These are phyloP conservation scores for Zaprionus ghesquierei DNA, from an alignment of 1,140 invertebrate species.

Conservation along the genomic window DNA sequence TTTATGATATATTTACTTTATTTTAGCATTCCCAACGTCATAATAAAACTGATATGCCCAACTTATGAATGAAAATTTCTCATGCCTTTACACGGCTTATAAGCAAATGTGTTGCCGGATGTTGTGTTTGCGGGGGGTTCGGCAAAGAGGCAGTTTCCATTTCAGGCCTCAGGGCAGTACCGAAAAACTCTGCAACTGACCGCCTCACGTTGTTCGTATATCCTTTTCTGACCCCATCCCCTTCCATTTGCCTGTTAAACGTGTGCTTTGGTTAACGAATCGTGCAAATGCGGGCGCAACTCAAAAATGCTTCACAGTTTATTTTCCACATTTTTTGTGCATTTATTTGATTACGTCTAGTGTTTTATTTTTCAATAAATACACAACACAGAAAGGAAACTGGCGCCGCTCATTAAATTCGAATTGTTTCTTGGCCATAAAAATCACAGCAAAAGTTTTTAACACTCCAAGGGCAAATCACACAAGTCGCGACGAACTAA, in stretches of 20 bases:
- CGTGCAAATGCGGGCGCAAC: slow-evolving; percentile 80
- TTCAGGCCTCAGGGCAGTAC: slow-evolving; percentile 41
- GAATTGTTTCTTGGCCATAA: slow-evolving; percentile 71
- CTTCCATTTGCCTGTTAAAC: slow-evolving; percentile 52
- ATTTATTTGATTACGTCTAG: slow-evolving; percentile 73
- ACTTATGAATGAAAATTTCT: not conserved
- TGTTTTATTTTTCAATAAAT: slow-evolving; percentile 79
- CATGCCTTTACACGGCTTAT: not conserved
- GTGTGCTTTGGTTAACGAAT: slow-evolving; percentile 83
- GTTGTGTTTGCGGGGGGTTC: not conserved
- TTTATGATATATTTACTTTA: no score
- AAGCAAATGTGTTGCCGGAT: slow-evolving; percentile 48
- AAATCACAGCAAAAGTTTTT: slow-evolving; percentile 74
- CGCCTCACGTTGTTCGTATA: slow-evolving; percentile 27
- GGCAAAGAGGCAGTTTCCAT: not conserved
- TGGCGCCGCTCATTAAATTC: slow-evolving; percentile 78
- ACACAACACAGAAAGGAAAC: slow-evolving; percentile 31
- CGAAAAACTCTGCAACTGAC: slow-evolving; percentile 58
- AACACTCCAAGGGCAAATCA: slow-evolving; percentile 9
- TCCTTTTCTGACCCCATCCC: not conserved
- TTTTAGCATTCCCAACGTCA: no score
- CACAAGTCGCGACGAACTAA: slow-evolving; percentile 28
- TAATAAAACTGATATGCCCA: not conserved
- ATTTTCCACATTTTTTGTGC: slow-evolving; percentile 67
- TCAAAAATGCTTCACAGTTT: slow-evolving; percentile 60